Conservation (phyloP, 2,113 vertebrate species). For the Seriola quinqueradiata region DNA sequence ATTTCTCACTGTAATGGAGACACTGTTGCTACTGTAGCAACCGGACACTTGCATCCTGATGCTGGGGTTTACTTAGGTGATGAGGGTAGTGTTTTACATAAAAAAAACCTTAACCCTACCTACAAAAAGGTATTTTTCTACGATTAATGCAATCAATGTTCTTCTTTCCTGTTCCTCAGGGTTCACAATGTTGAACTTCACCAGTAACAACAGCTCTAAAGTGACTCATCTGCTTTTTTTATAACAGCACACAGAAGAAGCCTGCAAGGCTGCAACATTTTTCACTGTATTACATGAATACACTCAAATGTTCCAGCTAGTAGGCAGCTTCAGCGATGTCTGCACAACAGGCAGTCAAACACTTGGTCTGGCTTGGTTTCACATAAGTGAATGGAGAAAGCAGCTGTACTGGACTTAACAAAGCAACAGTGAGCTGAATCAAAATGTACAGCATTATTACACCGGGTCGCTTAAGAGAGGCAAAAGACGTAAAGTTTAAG, state of each 20-base stretch:
- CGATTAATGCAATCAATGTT: background rate
- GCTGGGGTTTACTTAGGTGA: background rate
- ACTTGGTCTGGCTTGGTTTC: conserved; percentile 40
- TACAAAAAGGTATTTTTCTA: background rate
- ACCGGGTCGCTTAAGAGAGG: conserved; percentile 9
- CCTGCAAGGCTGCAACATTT: conserved; percentile 3
- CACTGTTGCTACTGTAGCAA: too few species aligned
- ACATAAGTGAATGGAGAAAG: conserved; percentile 61
- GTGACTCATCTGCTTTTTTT: background rate
- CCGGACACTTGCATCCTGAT: background rate
- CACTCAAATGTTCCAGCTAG: conserved; percentile 34
- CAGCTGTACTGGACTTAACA: conserved; percentile 67
- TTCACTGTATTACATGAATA: background rate
- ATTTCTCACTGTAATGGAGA: background rate
- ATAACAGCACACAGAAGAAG: background rate
- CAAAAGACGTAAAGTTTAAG: conserved; percentile 15
- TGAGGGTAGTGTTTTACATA: background rate
- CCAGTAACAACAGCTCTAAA: background rate
- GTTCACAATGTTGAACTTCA: background rate
- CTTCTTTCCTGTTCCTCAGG: background rate
- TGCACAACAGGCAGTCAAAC: conserved; percentile 40
- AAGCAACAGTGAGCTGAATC: conserved; percentile 45
- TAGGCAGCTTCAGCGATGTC: conserved; percentile 38
- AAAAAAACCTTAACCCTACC: background rate
- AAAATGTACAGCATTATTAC: conserved; percentile 54